Evolutionary conservation across 1,140 invertebrate genomes (phyloP).

Genomic region (Monomorium pharaonis): DNA sequence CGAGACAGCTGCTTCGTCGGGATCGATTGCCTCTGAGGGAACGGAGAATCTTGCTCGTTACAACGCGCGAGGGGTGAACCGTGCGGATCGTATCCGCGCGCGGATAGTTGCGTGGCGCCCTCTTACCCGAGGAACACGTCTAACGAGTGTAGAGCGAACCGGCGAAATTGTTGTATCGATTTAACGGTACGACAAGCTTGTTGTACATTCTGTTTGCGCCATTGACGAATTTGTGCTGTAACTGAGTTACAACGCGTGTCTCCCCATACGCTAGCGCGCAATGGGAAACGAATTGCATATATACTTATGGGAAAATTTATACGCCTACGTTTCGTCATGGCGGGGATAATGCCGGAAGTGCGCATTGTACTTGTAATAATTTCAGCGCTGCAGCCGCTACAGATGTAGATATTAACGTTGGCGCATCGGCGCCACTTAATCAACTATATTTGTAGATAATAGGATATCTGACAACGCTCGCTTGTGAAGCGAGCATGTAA

Average conservation of each 20-base stretch:
- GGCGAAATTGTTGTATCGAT: conserved; percentile 62
- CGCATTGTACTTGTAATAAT: not conserved
- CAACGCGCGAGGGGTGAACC: conserved; percentile 25
- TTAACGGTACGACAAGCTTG: conserved; percentile 56
- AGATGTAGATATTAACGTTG: not conserved
- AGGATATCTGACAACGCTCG: not conserved
- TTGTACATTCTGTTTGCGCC: conserved; percentile 57
- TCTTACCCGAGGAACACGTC: conserved; percentile 65
- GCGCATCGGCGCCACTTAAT: not conserved
- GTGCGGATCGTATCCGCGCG: not conserved
- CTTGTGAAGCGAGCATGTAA: not conserved
- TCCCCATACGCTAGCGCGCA: conserved; percentile 18
- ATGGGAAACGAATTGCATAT: conserved; percentile 12
- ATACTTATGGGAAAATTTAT: conserved; percentile 31
- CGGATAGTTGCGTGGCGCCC: conserved; percentile 70
- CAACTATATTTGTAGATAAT: not conserved
- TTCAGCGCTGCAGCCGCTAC: not conserved
- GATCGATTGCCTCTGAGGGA: not conserved
- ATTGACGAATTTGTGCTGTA: conserved; percentile 52
- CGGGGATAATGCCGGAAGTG: not conserved
- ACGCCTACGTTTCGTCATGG: conserved; percentile 4
- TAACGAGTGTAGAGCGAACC: conserved; percentile 64
- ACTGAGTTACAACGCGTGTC: conserved; percentile 32
- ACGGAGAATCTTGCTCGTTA: not conserved
- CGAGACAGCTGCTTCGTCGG: conserved; percentile 31